Conservation (phyloP, 2,888 invertebrate genomes). For the Lutraria lutraria region DNA sequence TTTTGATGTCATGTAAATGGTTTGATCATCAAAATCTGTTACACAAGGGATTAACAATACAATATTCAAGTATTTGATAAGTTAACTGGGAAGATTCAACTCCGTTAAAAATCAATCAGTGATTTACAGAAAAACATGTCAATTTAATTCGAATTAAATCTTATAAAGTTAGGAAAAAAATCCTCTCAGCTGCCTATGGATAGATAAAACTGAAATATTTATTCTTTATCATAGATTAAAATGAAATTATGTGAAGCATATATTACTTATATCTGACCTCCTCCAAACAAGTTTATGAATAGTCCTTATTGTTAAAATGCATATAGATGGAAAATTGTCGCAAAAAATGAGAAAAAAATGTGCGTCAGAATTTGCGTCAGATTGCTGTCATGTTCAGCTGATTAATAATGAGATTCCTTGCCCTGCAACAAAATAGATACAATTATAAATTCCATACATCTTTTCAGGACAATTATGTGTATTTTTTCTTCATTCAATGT, state of each 20-base stretch:
- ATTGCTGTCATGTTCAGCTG: background rate
- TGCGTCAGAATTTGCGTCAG: background rate
- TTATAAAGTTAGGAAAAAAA: slow-evolving; percentile 10
- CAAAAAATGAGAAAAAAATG: too few relatives aligned
- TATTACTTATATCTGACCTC: background rate
- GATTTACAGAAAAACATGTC: slow-evolving; percentile 30
- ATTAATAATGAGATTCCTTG: background rate
- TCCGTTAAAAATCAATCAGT: background rate
- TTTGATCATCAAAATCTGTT: background rate
- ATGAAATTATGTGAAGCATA: background rate
- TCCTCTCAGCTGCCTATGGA: background rate
- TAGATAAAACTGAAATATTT: slow-evolving; percentile 16
- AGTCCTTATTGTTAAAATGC: background rate
- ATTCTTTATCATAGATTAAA: slow-evolving; percentile 13
- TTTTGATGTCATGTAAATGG: background rate
- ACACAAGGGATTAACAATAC: background rate
- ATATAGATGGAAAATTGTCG: background rate
- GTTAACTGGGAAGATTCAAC: slow-evolving; percentile 33
- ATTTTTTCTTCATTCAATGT: background rate
- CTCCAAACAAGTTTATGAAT: background rate
- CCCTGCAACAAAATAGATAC: background rate
- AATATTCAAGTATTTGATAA: background rate
- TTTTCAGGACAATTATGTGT: background rate
- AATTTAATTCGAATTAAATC: slow-evolving; percentile 32
- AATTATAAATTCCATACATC: background rate